Percentiles rank a stretch among this genome's conserved stretches.
Conservation (phyloP, 2,888 invertebrate genomes). For the Heteromurus nitidus region DNA sequence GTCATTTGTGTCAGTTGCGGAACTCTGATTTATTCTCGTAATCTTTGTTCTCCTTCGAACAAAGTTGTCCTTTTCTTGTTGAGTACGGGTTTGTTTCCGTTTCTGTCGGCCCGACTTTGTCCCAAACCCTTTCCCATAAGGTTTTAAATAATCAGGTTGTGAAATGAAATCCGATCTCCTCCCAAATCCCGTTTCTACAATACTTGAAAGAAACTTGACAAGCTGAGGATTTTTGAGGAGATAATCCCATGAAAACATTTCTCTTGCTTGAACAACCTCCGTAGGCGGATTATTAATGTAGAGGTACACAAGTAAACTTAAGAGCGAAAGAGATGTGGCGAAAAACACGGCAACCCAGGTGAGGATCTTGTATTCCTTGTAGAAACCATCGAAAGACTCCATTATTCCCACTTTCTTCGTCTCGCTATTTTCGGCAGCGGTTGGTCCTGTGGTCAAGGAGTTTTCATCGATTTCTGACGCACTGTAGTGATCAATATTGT, state of each 20-base stretch:
- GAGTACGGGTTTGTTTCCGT: slow-evolving; percentile 30
- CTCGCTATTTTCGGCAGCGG: slow-evolving; percentile 35
- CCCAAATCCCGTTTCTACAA: slow-evolving; percentile 33
- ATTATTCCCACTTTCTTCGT: slow-evolving; percentile 67
- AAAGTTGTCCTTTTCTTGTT: slow-evolving; percentile 33
- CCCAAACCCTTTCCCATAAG: slow-evolving; percentile 42
- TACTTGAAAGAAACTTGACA: slow-evolving; percentile 59
- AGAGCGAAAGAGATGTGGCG: slow-evolving; percentile 63
- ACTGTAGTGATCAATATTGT: slow-evolving; percentile 30
- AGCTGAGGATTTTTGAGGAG: slow-evolving; percentile 67
- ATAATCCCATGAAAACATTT: slow-evolving; percentile 43
- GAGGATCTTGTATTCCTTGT: slow-evolving; percentile 71
- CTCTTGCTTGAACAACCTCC: slow-evolving; percentile 72
- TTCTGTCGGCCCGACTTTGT: slow-evolving; percentile 44
- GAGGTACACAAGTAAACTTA: slow-evolving; percentile 66
- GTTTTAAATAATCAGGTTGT: slow-evolving; percentile 15
- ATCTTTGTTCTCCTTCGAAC: slow-evolving; percentile 25
- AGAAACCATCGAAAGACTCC: slow-evolving; percentile 71
- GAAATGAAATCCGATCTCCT: slow-evolving; percentile 1
- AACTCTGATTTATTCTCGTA: slow-evolving; percentile 4
- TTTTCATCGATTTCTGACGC: slow-evolving; percentile 32
- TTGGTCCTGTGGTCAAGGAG: not conserved
- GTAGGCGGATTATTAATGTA: slow-evolving; percentile 73
- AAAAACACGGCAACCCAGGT: slow-evolving; percentile 71
- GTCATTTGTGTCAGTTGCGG: too few relatives aligned